phyloP scores from a whole-genome alignment of 2,113 vertebrate genomes.

The Eolophus roseicapilla region DNA sequence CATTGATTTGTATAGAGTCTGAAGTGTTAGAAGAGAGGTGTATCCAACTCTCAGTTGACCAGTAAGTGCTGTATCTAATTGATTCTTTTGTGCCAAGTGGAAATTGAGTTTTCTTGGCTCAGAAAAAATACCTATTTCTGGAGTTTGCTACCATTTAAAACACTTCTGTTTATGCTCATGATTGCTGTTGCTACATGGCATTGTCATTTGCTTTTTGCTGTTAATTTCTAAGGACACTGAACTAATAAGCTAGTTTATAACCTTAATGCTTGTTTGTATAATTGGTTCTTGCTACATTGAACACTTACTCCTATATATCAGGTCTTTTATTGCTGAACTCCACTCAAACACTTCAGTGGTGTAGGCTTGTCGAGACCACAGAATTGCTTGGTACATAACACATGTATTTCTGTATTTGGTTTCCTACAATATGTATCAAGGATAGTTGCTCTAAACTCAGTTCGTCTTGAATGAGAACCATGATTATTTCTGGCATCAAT shows the following conservation, averaged over 20 bases:
- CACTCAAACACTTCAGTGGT: neutral
- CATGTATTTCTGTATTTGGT: neutral
- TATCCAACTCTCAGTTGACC: neutral
- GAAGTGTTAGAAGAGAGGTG: neutral
- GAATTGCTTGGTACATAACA: neutral
- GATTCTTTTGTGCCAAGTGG: slow-evolving; percentile 24
- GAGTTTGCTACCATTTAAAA: neutral
- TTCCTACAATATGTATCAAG: neutral
- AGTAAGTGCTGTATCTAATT: neutral
- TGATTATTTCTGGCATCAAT: neutral
- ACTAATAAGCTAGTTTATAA: slow-evolving; percentile 2
- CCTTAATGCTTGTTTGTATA: neutral
- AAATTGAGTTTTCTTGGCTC: slow-evolving; percentile 36
- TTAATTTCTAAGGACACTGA: neutral
- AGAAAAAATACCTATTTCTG: neutral
- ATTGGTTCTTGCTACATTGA: neutral
- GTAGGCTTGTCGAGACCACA: neutral
- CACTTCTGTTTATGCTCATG: neutral
- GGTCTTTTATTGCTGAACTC: neutral
- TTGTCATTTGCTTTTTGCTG: neutral
- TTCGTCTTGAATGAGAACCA: neutral
- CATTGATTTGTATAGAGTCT: neutral
- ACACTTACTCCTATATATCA: neutral
- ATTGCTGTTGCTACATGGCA: neutral
- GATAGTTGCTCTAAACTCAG: neutral